Conservation (phyloP, 1,140 invertebrate species). For the Lepidurus couesii region DNA sequence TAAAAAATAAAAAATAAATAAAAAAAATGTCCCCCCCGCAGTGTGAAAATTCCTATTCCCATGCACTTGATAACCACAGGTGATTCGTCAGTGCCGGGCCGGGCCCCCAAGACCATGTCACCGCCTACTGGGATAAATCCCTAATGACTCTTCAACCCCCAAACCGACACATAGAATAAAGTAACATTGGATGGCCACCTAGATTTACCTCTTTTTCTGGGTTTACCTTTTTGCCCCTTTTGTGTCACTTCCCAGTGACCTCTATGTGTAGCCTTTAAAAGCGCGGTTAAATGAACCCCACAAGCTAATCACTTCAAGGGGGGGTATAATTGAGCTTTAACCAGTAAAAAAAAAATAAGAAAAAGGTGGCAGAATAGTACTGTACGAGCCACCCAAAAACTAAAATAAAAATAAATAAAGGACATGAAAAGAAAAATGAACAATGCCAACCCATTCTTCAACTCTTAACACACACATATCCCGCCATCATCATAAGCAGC, state of each 20-base stretch:
- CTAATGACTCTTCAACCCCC: not conserved
- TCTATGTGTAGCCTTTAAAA: not conserved
- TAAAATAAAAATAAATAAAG: not conserved
- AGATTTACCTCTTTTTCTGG: not conserved
- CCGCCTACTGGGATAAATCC: constrained; percentile 1
- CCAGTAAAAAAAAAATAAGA: not conserved
- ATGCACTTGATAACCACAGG: not conserved
- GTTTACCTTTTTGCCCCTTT: not conserved
- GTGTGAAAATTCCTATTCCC: not conserved
- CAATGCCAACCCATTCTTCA: not conserved
- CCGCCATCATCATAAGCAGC: too few relatives aligned
- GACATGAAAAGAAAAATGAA: not conserved
- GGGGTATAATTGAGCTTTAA: too few relatives aligned
- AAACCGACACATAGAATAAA: not conserved
- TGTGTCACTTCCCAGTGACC: too few relatives aligned
- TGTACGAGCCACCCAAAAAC: not conserved
- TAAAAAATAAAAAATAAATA: not conserved
- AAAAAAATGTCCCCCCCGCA: not conserved
- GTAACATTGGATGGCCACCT: not conserved
- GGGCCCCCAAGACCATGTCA: not conserved
- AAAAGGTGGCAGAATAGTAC: not conserved
- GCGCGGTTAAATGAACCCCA: constrained; percentile 24
- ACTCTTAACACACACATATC: not conserved
- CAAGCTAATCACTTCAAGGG: not conserved
- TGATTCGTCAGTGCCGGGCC: not conserved